phyloP scores from a whole-genome alignment of 2,888 invertebrate genomes.

The Koerneria pararmatus region DNA sequence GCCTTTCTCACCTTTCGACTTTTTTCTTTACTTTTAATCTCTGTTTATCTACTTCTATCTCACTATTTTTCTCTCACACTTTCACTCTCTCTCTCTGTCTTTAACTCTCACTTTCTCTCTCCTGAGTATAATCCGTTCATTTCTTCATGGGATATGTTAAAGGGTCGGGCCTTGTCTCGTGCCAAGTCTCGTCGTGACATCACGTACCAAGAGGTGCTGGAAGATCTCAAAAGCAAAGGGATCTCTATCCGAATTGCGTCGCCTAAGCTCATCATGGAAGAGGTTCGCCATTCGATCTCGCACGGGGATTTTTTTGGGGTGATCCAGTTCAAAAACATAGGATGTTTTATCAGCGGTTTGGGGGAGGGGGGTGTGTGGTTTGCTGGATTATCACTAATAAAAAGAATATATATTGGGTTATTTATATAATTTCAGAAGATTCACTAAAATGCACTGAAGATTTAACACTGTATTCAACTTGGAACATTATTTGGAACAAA shows the following conservation, averaged over 20 bases:
- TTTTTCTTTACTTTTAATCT: neutral
- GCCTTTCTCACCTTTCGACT: neutral
- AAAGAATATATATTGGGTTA: no score
- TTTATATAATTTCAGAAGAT: no score
- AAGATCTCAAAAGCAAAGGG: constrained; percentile 72
- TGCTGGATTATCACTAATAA: no score
- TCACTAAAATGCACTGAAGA: no score
- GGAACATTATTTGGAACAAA: no score
- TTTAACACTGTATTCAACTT: no score
- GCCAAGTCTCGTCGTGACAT: constrained; percentile 93
- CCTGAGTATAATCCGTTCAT: neutral
- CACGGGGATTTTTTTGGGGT: neutral
- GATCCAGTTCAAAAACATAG: neutral
- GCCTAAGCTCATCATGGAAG: constrained; percentile 98
- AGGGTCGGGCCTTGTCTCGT: constrained; percentile 92
- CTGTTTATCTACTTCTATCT: neutral
- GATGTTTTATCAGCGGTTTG: neutral
- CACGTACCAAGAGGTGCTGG: constrained; percentile 84
- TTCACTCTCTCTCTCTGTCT: neutral
- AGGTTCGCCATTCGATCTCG: constrained; percentile 62
- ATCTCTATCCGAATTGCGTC: constrained; percentile 86
- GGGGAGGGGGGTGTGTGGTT: no score
- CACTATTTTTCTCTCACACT: no score
- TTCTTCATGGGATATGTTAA: constrained; percentile 33
- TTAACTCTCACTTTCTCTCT: neutral